These are phyloP conservation scores for Catharus minimus DNA, from an alignment of 2,113 vertebrate species.

Conservation along the genomic window DNA sequence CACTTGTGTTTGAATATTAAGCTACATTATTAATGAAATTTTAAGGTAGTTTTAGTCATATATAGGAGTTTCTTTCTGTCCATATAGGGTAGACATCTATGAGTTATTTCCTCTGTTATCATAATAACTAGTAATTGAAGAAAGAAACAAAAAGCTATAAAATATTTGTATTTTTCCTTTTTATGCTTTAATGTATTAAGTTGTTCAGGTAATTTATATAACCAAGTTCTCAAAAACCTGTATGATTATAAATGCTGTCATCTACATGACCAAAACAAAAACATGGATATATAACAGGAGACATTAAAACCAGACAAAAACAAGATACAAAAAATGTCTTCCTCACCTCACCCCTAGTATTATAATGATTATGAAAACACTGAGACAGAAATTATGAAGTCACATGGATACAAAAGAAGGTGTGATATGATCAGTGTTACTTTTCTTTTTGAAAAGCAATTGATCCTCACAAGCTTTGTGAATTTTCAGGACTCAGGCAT, in stretches of 20 bases:
- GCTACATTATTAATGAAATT: background rate
- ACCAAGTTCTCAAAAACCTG: background rate
- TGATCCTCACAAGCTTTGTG: background rate
- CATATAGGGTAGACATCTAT: background rate
- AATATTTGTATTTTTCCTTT: background rate
- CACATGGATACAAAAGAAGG: background rate
- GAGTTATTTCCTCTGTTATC: background rate
- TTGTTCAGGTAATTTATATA: background rate
- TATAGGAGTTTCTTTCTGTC: background rate
- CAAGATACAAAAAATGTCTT: background rate
- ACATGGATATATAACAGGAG: background rate
- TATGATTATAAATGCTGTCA: background rate
- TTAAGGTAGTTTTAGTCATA: background rate
- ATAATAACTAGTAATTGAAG: background rate
- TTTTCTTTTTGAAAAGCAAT: background rate
- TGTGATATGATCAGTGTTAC: background rate
- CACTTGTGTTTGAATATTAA: background rate
- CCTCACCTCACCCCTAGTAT: background rate
- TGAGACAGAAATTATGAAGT: background rate
- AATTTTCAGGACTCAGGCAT: background rate
- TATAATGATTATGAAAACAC: background rate
- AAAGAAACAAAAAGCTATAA: background rate
- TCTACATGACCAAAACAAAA: background rate
- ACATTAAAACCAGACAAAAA: background rate
- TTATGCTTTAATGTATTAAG: background rate